Evolutionary conservation across 2,113 vertebrate genomes (phyloP), one percentile per base, ranked within the genome.

Genomic region (Forbesichthys agassizii): DNA sequence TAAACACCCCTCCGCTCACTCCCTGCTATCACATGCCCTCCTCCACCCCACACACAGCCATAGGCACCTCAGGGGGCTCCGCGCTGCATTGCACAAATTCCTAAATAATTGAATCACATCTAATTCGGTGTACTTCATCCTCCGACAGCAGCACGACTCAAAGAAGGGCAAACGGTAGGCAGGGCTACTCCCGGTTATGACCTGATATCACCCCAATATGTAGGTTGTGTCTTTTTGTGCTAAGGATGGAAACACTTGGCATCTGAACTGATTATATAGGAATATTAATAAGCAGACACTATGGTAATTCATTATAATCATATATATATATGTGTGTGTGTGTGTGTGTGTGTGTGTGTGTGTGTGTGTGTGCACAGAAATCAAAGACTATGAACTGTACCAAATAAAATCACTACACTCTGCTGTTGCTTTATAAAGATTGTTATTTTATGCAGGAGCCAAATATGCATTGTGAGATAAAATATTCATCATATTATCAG

Each of bases 101-200:
- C 92, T 86, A 91, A 90, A 91, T 90, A 90, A 92, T 92, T 88
- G 83, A 89, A 90, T 86, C 65, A 91, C 91, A 91, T 89, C 86
- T 70, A 84, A 83, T 90, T 88, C 81, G 73, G 77, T 84, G 82
- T 75, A 86, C 88, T 89, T 92, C 73, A 27, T 27, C 27, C 27
- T 27, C 27, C 27, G 27, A 27, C 27, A 80, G 82, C 86, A 78
- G 87, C 81, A 80, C 74, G 89, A 90, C 90, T 80, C 75, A 89
- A 87, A 81, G 81, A 87, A 27, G 27, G 62, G 67, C 75, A 76
- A 82, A 73, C 58, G 0, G 71, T 88, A 78, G 84, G 82, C 86
- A 81, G 88, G 81, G 81, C 81, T 86, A 84, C 69, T 66, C 16
- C 64, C 66, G 62, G 69, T 81, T 63, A 70, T 73, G 82, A 75